A percentile compares a stretch with the other conserved stretches of the same genome.
Evolutionary conservation across 2,113 vertebrate genomes (phyloP).

Genomic region (Caracal caracal): DNA sequence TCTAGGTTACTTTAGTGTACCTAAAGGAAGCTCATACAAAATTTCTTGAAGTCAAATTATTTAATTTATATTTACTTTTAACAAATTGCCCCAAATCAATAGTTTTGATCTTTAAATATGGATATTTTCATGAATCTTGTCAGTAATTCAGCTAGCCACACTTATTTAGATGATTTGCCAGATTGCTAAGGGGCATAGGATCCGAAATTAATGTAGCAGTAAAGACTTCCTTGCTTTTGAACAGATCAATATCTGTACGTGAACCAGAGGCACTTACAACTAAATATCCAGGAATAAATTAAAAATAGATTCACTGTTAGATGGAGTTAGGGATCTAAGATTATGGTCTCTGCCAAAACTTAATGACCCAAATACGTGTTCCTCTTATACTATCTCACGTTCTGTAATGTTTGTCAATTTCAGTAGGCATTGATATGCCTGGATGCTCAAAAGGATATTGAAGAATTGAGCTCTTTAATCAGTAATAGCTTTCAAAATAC

Average conservation of each 20-base stretch:
- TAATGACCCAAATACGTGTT: conserved; percentile 5
- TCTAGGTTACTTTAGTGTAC: neutral
- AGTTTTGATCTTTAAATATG: conserved; percentile 30
- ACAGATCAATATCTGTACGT: conserved; percentile 62
- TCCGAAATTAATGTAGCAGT: conserved; percentile 66
- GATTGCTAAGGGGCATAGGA: conserved; percentile 10
- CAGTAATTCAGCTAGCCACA: neutral
- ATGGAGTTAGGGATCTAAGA: conserved; percentile 14
- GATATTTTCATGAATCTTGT: conserved; percentile 1
- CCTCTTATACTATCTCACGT: neutral
- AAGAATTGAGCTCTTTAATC: neutral
- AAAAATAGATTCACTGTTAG: conserved; percentile 54
- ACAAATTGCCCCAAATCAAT: neutral
- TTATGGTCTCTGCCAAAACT: conserved; percentile 3
- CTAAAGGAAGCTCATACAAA: neutral
- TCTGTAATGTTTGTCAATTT: conserved; percentile 14
- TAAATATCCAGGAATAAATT: conserved; percentile 57
- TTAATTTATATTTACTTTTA: conserved; percentile 41
- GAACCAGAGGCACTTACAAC: conserved; percentile 45
- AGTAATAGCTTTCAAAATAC: conserved; percentile 16
- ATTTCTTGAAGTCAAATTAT: neutral
- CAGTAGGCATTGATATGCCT: neutral
- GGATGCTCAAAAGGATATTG: conserved; percentile 24
- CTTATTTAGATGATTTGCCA: conserved; percentile 61
- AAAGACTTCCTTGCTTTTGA: conserved; percentile 65